Base-by-base conservation (phyloP, 2,797 vertebrate genomes). In the Sparidentex hasta region DNA sequence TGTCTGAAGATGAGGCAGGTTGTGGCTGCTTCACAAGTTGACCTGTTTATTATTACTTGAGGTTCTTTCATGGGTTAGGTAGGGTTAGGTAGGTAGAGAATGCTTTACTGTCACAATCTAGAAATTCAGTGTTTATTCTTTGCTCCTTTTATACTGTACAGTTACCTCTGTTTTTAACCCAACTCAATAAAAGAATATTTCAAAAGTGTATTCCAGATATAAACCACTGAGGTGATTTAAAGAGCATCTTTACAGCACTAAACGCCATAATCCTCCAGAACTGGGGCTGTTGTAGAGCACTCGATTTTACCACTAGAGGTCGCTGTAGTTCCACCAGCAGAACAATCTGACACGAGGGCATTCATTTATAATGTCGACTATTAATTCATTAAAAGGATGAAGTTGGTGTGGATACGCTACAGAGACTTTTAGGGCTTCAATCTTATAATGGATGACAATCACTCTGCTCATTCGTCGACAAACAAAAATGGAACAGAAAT, bases 301-400 rank as follows among this genome's bases (percentile, higher is more conserved):
- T 47, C 4, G 20, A 8, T 65, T 0, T 20, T 1, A 12, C 78
- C 89, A 88, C 73, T 75, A 89, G 91, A 85, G 83, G 82, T 14
- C 81, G 29, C 74, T 84, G 50, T 74, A 70, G 43, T 18, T 76
- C 73, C 43, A 84, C 63, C 43, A 25, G 17, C 7, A 46, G 20
- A 21, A 21, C 23, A 11, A 68, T 54, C 47, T 65, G 7, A 63
- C 27, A 25, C 9, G 9, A 6, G 25, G 11, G 7, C 2, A 0
- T 21, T 46, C 6, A 47, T 5, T 12, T 25, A 5, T 3, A 23
- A 16, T 46, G 7, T 3, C 5, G 4, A 50, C 41, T 1, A 57
- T 56, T 56, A 11, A 25, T 67, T 23, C 1, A 6, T 12, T 18
- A 4, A 44, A 27, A 14, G 16, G 7, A 23, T 48, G 0, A 44